Conservation (phyloP, 2,888 invertebrate species). For the Macropis europaea region DNA sequence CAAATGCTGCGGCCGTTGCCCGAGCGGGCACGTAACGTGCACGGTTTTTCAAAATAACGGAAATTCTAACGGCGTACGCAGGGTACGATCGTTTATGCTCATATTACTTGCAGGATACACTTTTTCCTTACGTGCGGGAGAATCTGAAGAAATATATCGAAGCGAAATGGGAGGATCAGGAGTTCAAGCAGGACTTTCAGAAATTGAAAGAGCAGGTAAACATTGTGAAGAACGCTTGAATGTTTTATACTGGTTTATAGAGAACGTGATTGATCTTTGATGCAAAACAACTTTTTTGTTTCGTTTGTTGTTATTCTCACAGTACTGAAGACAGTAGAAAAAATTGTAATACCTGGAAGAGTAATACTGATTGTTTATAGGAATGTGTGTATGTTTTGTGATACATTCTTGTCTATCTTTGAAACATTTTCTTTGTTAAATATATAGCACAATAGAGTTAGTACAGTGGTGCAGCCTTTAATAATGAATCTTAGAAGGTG, state of each 20-base stretch:
- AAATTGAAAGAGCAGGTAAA: constrained; percentile 85
- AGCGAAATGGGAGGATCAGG: constrained; percentile 86
- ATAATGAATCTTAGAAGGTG: constrained; percentile 25
- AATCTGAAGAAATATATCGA: constrained; percentile 87
- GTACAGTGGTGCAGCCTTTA: constrained; percentile 4
- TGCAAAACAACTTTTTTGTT: neutral
- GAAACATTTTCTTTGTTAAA: neutral
- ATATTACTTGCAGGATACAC: constrained; percentile 82
- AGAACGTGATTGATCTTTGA: neutral
- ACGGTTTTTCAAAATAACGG: constrained; percentile 43
- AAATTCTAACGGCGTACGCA: constrained; percentile 26
- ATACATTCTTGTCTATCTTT: neutral
- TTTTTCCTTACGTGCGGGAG: constrained; percentile 89
- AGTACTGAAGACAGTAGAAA: neutral
- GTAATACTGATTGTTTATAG: constrained; percentile 26
- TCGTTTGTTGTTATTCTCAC: neutral
- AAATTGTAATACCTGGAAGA: neutral
- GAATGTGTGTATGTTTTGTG: neutral
- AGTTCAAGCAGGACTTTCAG: constrained; percentile 85
- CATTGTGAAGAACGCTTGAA: neutral
- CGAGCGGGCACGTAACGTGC: neutral
- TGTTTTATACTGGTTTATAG: neutral
- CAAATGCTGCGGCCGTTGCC: neutral
- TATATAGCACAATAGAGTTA: neutral
- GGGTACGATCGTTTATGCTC: constrained; percentile 34